A percentile compares a stretch with the other conserved stretches of the same genome.
Evolutionary conservation across 1,140 invertebrate species (phyloP).

Genomic region (Drosophila elegans): DNA sequence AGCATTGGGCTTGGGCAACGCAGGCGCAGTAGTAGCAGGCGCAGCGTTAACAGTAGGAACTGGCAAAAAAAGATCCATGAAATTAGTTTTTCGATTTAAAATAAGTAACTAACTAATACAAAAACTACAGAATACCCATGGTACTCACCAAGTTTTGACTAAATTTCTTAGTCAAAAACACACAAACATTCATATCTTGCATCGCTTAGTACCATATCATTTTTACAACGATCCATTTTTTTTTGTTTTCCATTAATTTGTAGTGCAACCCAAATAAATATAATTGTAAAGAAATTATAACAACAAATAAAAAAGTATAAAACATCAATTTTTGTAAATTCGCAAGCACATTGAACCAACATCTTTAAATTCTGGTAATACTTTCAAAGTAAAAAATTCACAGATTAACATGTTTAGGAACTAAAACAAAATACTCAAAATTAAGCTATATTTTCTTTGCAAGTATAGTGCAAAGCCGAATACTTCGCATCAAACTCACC

Average conservation of each 20-base stretch:
- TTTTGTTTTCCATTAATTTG: background rate
- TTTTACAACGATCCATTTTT: too few relatives aligned
- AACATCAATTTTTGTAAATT: background rate
- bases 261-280: background rate
- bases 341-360: background rate
- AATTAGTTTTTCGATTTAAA: background rate
- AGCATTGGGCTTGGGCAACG: constrained; percentile 23
- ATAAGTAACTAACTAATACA: background rate
- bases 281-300: background rate
- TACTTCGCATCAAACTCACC: constrained; percentile 29
- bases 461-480: background rate
- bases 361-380: background rate
- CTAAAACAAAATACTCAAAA: constrained; percentile 5
- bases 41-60: constrained; percentile 16
- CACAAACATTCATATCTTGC: too few relatives aligned
- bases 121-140: background rate
- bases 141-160: background rate
- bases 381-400: background rate
- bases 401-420: background rate
- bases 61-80: background rate
- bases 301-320: background rate
- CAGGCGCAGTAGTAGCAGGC: constrained; percentile 1
- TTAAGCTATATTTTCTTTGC: background rate
- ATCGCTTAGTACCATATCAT: too few relatives aligned
- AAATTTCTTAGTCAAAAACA: too few relatives aligned